Evolutionary conservation across 2,888 invertebrate species (phyloP).

Genomic region (Neelides folsomi): DNA sequence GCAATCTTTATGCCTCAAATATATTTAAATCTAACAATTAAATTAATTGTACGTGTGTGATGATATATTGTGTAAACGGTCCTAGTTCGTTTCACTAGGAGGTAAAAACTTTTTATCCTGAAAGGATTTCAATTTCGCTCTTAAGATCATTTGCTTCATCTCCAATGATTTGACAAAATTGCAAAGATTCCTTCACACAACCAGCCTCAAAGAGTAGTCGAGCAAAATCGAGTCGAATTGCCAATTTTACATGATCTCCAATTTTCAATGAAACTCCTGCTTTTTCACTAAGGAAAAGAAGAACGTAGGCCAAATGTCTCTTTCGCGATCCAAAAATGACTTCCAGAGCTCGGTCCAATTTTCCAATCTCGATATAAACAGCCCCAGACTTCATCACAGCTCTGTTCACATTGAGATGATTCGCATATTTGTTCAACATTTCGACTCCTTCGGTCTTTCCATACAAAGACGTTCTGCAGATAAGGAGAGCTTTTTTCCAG

Average conservation of each 20-base stretch:
- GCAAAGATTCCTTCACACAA: conserved; percentile 21
- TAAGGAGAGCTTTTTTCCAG: conserved; percentile 25
- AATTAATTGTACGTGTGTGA: too few species aligned
- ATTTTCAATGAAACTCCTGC: conserved; percentile 14
- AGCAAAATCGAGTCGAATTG: conserved; percentile 30
- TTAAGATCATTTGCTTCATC: conserved; percentile 27
- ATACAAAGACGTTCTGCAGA: conserved; percentile 26
- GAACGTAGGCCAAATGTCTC: conserved; percentile 23
- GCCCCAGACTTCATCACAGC: conserved; percentile 27
- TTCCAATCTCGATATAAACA: conserved; percentile 24
- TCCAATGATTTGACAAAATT: conserved; percentile 26
- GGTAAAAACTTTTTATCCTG: conserved; percentile 1
- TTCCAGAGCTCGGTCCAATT: conserved; percentile 30
- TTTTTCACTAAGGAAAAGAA: conserved; percentile 21
- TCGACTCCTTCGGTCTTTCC: conserved; percentile 19
- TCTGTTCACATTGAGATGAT: conserved; percentile 25
- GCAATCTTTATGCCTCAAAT: too few species aligned
- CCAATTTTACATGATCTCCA: conserved; percentile 27
- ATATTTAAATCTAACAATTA: too few species aligned
- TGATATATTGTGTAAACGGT: too few species aligned
- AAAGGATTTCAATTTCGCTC: conserved; percentile 26
- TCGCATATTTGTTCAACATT: conserved; percentile 27
- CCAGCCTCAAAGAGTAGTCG: conserved; percentile 30
- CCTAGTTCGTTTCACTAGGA: too few species aligned
- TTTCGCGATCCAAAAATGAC: conserved; percentile 29